Base-by-base conservation (phyloP, 2,797 vertebrate species). In the Acipenser oxyrinchus region DNA sequence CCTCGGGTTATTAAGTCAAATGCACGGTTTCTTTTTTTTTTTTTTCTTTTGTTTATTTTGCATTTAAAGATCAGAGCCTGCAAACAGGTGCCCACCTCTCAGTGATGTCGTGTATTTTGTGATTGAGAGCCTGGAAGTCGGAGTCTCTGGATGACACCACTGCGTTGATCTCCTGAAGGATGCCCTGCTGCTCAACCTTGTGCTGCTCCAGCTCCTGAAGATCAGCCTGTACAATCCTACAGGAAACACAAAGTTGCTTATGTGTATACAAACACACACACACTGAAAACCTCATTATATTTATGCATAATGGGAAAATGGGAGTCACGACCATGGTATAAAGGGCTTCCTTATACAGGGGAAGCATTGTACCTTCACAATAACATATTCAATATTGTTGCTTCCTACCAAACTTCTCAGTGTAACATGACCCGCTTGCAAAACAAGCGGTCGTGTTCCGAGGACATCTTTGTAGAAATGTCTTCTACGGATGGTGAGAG, bases 201-300 rank as follows among this genome's bases (percentile, higher is more conserved):
- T 13, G 80, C 69, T 85, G 82, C 6, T 88, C 86, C 48, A 92
- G 78, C 63, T 81, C 78, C 66, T 75, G 79, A 0, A 80, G 64
- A 12, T 91, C 84, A 48, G 81, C 75, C 75, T 90, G 84, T 48
- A 93, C 77, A 13, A 81, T 78, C 67, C 92, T 94, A 66, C 58
- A 83, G 74, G 48, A 66, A 64, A 68, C 59, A 51, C 50, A 49
- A 10, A 49, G 50, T 51, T 64, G 23, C 11, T 60, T 49, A 10
- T 23, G 55, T 18, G 15, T 18, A 18, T 37, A 37, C 4, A 37
- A 3, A 37, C 23, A 37, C 23, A 37, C 23, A 37, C 23, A 37
- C 23, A 37, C 23, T 3, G 23, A 37, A 37, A 37, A 37, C 23
- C 23, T 37, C 23, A 37, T 37, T 37, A 37, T 37, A 37, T 37